Evolutionary conservation across 2,888 invertebrate genomes (phyloP).

Genomic region (Xestia sexstrigata): DNA sequence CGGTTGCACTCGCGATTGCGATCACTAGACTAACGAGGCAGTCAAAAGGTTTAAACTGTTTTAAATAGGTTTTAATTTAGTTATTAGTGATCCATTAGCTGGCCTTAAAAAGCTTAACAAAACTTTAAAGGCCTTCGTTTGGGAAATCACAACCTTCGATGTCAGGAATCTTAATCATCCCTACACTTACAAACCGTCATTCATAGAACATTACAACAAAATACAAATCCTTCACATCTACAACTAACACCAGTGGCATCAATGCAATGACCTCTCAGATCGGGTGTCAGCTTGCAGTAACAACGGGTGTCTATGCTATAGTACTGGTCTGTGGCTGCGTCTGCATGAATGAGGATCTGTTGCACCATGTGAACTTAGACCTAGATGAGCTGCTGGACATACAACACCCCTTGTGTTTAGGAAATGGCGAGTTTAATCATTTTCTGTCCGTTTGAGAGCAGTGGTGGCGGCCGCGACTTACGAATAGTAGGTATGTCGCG

Average conservation of each 20-base stretch:
- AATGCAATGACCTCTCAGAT: constrained; percentile 54
- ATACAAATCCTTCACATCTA: not conserved
- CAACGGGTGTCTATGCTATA: constrained; percentile 56
- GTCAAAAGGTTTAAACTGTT: too few relatives aligned
- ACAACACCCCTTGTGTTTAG: constrained; percentile 38
- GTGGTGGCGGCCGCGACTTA: too few relatives aligned
- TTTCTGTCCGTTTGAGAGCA: not conserved
- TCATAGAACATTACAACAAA: not conserved
- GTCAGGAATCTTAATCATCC: too few relatives aligned
- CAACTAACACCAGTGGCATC: constrained; percentile 10
- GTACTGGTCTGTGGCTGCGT: constrained; percentile 24
- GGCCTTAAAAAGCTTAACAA: too few relatives aligned
- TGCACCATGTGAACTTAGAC: constrained; percentile 43
- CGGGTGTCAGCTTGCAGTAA: constrained; percentile 38
- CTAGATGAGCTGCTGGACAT: constrained; percentile 50
- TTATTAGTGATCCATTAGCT: too few relatives aligned
- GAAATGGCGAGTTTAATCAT: not conserved
- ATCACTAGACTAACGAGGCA: too few relatives aligned
- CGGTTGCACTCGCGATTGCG: too few relatives aligned
- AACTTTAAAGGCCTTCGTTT: too few relatives aligned
- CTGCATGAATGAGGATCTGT: constrained; percentile 56
- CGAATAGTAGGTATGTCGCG: too few relatives aligned
- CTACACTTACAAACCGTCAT: not conserved
- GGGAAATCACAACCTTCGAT: too few relatives aligned
- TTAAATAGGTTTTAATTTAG: too few relatives aligned